Conservation (phyloP, 2,888 invertebrate genomes). For the Oligia latruncula region DNA sequence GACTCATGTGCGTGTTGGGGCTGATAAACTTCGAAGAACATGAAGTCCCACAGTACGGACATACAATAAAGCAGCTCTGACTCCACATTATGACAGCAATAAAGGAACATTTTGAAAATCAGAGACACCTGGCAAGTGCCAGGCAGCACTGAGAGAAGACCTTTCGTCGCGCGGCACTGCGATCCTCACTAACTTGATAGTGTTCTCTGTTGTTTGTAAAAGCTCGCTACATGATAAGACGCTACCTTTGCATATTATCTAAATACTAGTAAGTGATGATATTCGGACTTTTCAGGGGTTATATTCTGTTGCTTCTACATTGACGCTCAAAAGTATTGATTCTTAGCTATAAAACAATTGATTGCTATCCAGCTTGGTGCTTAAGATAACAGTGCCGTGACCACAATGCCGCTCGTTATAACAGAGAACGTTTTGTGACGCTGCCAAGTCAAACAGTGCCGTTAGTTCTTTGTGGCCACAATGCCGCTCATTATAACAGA, state of each 20-base stretch:
- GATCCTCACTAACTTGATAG: too few relatives aligned
- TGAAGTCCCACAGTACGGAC: neutral
- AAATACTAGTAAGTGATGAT: neutral
- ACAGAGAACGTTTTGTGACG: neutral
- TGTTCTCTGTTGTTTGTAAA: neutral
- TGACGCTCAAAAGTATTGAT: neutral
- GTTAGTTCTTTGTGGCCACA: neutral
- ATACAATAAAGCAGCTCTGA: neutral
- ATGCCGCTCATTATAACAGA: neutral
- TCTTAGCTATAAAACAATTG: neutral
- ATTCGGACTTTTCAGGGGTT: neutral
- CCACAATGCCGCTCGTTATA: neutral
- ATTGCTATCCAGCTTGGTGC: neutral
- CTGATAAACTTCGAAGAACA: constrained; percentile 4
- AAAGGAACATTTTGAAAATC: neutral
- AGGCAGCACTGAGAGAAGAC: neutral
- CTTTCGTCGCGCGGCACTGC: neutral
- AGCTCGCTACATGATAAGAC: neutral
- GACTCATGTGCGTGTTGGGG: neutral
- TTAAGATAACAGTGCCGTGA: neutral
- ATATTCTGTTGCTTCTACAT: neutral
- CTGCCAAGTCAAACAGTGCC: neutral
- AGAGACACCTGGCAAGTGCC: neutral
- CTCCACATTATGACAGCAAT: neutral
- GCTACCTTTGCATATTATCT: neutral